Percentiles rank a stretch among this genome's conserved stretches.
Evolutionary conservation across 2,113 vertebrate genomes (phyloP).

Genomic region (Hippocampus abdominalis): DNA sequence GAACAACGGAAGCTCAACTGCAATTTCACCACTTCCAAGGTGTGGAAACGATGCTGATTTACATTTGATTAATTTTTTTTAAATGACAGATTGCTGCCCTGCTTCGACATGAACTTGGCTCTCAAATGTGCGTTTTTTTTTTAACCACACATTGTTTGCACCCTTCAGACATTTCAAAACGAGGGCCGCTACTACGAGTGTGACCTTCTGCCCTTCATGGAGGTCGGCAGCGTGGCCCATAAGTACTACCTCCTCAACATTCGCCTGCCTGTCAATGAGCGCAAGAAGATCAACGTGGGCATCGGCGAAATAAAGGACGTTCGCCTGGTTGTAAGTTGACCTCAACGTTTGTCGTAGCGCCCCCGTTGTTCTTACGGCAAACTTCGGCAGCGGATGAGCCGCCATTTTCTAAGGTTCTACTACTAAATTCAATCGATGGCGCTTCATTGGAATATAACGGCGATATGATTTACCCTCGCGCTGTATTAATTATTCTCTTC

Average conservation of each 20-base stretch:
- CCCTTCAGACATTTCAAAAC: constrained; percentile 77
- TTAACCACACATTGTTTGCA: constrained; percentile 6
- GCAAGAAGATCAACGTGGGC: constrained; percentile 86
- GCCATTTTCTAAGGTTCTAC: too few relatives aligned
- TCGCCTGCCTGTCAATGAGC: constrained; percentile 87
- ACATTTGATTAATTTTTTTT: neutral
- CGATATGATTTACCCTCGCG: too few relatives aligned
- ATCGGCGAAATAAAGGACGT: constrained; percentile 96
- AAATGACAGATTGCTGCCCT: neutral
- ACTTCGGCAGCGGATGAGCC: too few relatives aligned
- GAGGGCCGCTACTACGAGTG: constrained; percentile 92
- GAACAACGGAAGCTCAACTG: constrained; percentile 91
- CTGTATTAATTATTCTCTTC: too few relatives aligned
- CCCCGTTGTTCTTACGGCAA: neutral
- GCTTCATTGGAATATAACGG: too few relatives aligned
- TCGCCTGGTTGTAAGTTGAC: constrained; percentile 80
- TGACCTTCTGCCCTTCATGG: constrained; percentile 92
- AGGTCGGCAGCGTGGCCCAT: constrained; percentile 89
- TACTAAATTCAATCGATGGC: too few relatives aligned
- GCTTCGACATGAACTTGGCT: neutral
- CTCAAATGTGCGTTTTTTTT: neutral
- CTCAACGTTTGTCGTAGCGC: neutral
- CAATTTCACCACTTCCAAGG: constrained; percentile 82
- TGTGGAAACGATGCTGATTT: constrained; percentile 42
- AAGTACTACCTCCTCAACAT: constrained; percentile 97